phyloP scores from a whole-genome alignment of 2,797 vertebrate genomes.

The Enteromius trimaculatus region DNA sequence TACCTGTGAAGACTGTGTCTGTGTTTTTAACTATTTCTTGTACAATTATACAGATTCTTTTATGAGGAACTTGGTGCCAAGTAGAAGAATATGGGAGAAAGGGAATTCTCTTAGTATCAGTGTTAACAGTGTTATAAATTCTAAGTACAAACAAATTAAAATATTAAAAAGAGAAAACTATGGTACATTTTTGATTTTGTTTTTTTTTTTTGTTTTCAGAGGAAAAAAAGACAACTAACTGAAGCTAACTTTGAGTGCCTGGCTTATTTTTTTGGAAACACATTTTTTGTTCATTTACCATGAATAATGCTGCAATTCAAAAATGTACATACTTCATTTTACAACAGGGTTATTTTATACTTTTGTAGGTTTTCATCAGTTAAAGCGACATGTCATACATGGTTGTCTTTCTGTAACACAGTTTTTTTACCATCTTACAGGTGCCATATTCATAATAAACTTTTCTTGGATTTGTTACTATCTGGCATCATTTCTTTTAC shows the following conservation, averaged over 20 bases:
- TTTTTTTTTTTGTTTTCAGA: slow-evolving; percentile 68
- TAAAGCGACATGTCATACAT: slow-evolving; percentile 88
- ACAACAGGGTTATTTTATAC: slow-evolving; percentile 97
- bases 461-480: slow-evolving; percentile 98
- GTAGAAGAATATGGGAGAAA: slow-evolving; percentile 95
- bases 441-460: slow-evolving; percentile 99
- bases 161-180: slow-evolving; percentile 98
- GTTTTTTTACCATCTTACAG: slow-evolving; percentile 96
- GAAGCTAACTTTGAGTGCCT: slow-evolving; percentile 99
- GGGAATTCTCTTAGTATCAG: slow-evolving; percentile 98
- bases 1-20: slow-evolving; percentile 99
- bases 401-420: slow-evolving; percentile 98
- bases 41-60: slow-evolving; percentile 99
- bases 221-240: slow-evolving; percentile 82
- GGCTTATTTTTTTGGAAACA: slow-evolving; percentile 81
- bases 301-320: slow-evolving; percentile 98
- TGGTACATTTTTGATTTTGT: slow-evolving; percentile 88
- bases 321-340: slow-evolving; percentile 99
- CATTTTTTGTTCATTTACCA: slow-evolving; percentile 91
- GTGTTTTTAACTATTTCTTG: slow-evolving; percentile 99
- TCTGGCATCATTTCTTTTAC: slow-evolving; percentile 96
- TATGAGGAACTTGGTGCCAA: slow-evolving; percentile 99
- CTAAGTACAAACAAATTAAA: slow-evolving; percentile 98
- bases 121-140: slow-evolving; percentile 99
- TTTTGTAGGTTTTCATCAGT: slow-evolving; percentile 95